Base-by-base conservation (phyloP, 1,140 invertebrate species). In the Arctopsyche grandis region DNA sequence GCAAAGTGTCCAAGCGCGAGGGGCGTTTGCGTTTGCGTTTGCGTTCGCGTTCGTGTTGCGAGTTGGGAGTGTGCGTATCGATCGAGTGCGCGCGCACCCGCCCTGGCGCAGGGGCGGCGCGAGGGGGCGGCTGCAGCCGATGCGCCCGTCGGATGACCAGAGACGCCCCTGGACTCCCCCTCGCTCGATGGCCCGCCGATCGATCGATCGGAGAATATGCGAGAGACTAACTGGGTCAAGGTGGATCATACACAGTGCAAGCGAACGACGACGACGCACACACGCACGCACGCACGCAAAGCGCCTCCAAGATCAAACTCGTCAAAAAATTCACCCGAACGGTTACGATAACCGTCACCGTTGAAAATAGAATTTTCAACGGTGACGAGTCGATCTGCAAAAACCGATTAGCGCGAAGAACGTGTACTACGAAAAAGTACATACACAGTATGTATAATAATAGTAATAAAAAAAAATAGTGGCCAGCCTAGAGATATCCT, bases 171-270 rank as follows among this genome's bases (percentile, higher is more conserved):
- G n/a, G n/a, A n/a, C n/a, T n/a, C n/a, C n/a, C 7, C 16, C n/a
- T 21, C 9, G 7, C 21, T 5, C 9, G 58, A 66, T 66, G 21
- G 63, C 0, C 14, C 0, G 0, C n/a, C 9, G 63, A 66, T 66
- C 63, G 63, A 66, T 66, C n/a, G n/a, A 66, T 66, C 63, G 22
- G 9, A 26, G 5, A 5, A 22, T 29, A 22, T 12, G 24, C 63
- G 1, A 21, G 21, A n/a, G n/a, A n/a, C n/a, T 22, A 66, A 66
- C 22, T 66, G 63, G 63, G 63, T 66, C 63, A 66, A 66, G 63
- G 63, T 66, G 63, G 63, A 26, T 66, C 22, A 26, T 66, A 66
- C 58, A 22, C 58, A 22, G 4, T 9, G 9, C 52, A 12, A 46
- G 5, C 44, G 44, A 46, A 46, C 5, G 44, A 46, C 44, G 44